Percentiles rank a stretch among this genome's conserved stretches.
These are phyloP conservation scores for Mayetiola destructor DNA, from an alignment of 2,888 invertebrate species.

Conservation along the genomic window DNA sequence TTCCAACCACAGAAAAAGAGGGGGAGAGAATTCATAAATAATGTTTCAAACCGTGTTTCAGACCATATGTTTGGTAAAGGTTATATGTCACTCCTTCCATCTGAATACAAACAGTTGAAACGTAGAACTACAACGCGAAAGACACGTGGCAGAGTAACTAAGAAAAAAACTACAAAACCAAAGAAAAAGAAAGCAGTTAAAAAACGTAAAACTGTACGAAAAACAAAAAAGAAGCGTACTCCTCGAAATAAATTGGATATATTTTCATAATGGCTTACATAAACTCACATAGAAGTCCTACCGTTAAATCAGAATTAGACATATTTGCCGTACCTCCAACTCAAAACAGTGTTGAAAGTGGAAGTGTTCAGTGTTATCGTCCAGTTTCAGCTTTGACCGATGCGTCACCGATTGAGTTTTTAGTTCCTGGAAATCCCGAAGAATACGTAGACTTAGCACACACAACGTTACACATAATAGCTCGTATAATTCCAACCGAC, in stretches of 20 bases:
- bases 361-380: background rate
- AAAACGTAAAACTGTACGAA: background rate
- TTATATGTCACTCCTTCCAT: background rate
- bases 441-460: slow-evolving; percentile 14
- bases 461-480: background rate
- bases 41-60: background rate
- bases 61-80: slow-evolving; percentile 4
- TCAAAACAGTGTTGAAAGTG: slow-evolving; percentile 4
- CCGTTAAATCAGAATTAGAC: slow-evolving; percentile 1
- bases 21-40: background rate
- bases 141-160: background rate
- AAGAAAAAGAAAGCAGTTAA: background rate
- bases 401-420: slow-evolving; percentile 13
- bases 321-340: slow-evolving; percentile 6
- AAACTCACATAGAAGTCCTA: background rate
- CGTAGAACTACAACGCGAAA: background rate
- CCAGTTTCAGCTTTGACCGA: background rate
- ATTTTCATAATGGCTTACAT: slow-evolving; percentile 8
- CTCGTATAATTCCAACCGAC: background rate
- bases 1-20: background rate
- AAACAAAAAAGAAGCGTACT: background rate
- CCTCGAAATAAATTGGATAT: background rate
- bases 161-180: background rate
- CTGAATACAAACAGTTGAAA: background rate
- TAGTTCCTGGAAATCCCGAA: slow-evolving; percentile 4